Percentiles rank a stretch among this genome's conserved stretches.
Conservation (phyloP, 2,888 invertebrate species). For the Amorpha juglandis region DNA sequence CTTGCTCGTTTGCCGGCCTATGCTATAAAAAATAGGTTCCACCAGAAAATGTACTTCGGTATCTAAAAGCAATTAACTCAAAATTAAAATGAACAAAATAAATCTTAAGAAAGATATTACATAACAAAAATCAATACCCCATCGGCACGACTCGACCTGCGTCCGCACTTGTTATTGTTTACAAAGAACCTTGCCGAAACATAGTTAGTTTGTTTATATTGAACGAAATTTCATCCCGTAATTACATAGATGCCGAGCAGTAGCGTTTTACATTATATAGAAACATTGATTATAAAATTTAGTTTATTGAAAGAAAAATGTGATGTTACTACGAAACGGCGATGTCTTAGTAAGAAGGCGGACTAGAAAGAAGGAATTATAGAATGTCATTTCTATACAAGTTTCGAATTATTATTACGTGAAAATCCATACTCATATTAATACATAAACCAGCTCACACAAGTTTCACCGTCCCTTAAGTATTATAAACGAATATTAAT, state of each 20-base stretch:
- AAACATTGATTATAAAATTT: not conserved
- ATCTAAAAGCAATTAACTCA: not conserved
- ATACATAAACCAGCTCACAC: too few species aligned
- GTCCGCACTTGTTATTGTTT: conserved; percentile 59
- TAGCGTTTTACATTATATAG: not conserved
- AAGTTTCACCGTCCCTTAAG: too few species aligned
- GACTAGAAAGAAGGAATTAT: too few species aligned
- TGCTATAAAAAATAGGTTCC: too few species aligned
- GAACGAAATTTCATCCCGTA: conserved; percentile 46
- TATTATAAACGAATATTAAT: too few species aligned
- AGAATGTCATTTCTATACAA: too few species aligned
- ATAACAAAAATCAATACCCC: conserved; percentile 3
- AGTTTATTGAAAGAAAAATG: not conserved
- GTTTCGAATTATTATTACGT: too few species aligned
- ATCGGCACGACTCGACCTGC: conserved; percentile 37
- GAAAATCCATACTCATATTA: too few species aligned
- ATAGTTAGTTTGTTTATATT: conserved; percentile 54
- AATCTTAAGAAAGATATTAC: not conserved
- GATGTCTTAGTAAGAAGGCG: too few species aligned
- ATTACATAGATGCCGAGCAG: not conserved
- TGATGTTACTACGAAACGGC: too few species aligned
- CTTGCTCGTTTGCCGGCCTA: too few species aligned
- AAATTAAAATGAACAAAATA: not conserved
- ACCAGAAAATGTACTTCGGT: not conserved
- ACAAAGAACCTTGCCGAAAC: conserved; percentile 49